Evolutionary conservation across 1,140 invertebrate species (phyloP), one percentile per base, ranked within the genome.

Genomic region (Lithobius niger): DNA sequence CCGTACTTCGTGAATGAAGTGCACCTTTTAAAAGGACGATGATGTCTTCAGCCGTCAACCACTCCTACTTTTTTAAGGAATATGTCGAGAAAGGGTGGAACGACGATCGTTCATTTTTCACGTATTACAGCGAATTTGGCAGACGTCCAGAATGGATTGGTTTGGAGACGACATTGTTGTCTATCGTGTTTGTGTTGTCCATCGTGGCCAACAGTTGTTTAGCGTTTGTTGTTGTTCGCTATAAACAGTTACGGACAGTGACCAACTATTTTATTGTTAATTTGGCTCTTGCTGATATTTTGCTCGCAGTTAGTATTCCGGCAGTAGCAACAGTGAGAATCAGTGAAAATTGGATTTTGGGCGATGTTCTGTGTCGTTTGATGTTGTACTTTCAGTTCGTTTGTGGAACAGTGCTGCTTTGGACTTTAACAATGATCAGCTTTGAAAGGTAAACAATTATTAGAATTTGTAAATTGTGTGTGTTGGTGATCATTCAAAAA

Each of bases 331-430:
- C 92, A 16, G 89, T 86, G 81, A 88, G 93, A 67, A 80, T 93
- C 1, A 87, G 88, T 0, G 82, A 89, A 62, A 92, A 86, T 0
- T 92, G 88, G 89, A 91, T 89, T 65, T 74, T 94, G 50, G 88
- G 88, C 3, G 73, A 78, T 3, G 66, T 73, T 1, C 76, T 87
- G 62, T 94, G 89, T 75, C 90, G 88, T 68, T 76, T 88, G 27
- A 77, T 90, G 22, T 74, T 84, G 0, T 91, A 90, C 67, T 77
- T 90, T 54, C 88, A 92, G 82, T 47, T 47, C 22, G 44, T 47
- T 47, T 47, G 44, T 21, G 44, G 44, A 6, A 21, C 44, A 22
- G 44, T 47, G 10, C 22, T 47, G 44, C 22, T 47, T 18, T 47
- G 44, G 44, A 13, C 44, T 18, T 21, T 47, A 6, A 47, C 44